These are phyloP conservation scores for Caenorhabditis brenneri DNA, from an alignment of 1,140 invertebrate genomes.

Conservation along the genomic window DNA sequence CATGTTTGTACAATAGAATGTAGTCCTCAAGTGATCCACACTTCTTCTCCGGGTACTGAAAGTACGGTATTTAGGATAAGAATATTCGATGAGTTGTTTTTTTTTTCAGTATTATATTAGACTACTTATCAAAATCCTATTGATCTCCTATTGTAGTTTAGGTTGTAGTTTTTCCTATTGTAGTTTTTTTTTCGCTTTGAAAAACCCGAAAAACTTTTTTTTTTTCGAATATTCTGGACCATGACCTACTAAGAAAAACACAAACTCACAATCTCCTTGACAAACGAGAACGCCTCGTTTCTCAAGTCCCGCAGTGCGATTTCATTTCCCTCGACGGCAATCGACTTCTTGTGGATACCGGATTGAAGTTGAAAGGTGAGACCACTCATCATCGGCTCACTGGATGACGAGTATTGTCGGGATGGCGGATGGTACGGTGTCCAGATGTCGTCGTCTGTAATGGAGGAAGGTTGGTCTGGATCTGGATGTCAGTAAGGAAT, in stretches of 20 bases:
- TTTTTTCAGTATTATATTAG: too few relatives aligned
- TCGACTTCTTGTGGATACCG: slow-evolving; percentile 55
- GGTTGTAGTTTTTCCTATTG: too few relatives aligned
- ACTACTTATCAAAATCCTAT: too few relatives aligned
- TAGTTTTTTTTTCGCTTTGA: too few relatives aligned
- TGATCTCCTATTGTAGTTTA: too few relatives aligned
- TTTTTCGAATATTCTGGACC: too few relatives aligned
- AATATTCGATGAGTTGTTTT: too few relatives aligned
- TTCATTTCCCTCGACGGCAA: slow-evolving; percentile 56
- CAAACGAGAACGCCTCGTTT: slow-evolving; percentile 61
- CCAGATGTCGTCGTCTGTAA: slow-evolving; percentile 1
- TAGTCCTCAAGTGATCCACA: slow-evolving; percentile 59
- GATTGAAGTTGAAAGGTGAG: slow-evolving; percentile 59
- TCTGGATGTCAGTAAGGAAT: background rate
- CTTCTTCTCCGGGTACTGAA: slow-evolving; percentile 46
- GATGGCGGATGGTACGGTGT: background rate
- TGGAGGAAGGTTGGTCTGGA: background rate
- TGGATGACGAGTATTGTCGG: slow-evolving; percentile 1
- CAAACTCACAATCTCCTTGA: slow-evolving; percentile 47
- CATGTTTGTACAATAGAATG: slow-evolving; percentile 68
- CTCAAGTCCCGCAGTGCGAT: slow-evolving; percentile 61
- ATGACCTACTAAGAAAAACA: too few relatives aligned
- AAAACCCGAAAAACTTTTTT: too few relatives aligned
- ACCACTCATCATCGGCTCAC: slow-evolving; percentile 51
- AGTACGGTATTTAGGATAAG: too few relatives aligned